Base-by-base conservation (phyloP, 2,797 vertebrate genomes). In the Rhinatrema bivittatum region DNA sequence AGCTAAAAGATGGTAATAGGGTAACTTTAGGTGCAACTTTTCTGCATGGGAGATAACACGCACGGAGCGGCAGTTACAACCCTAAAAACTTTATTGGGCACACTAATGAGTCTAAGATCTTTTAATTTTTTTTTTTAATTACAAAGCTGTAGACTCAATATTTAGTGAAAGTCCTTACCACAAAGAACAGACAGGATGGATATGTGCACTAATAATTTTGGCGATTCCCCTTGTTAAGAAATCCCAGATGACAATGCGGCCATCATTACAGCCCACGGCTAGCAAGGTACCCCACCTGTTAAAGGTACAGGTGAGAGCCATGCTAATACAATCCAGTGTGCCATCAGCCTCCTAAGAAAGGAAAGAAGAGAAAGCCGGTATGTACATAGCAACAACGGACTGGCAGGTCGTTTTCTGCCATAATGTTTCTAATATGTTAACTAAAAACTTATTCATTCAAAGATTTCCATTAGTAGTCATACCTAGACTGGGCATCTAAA, bases 231-330 rank as follows among this genome's bases (percentile, higher is more conserved):
- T 78, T 1, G 95, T 98, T 24, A 98, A 81, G 61, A 98, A 98
- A 60, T 98, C 95, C 95, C 95, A 98, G 72, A 98, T 97, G 59
- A 98, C 94, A 22, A 98, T 98, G 13, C 94, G 86, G 2, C 95
- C 94, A 9, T 98, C 95, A 4, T 98, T 97, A 71, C 93, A 98
- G 53, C 93, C 94, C 31, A 98, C 94, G 1, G 95, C 95, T 13
- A 98, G 85, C 63, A 98, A 72, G 1, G 94, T 98, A n/a, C 95
- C 95, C 94, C 95, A 97, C 36, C 94, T 90, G 62, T 98, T 98
- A 66, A 98, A 98, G 62, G 94, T 97, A 69, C 95, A 98, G 10
- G 95, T 98, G 53, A 98, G 88, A 36, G 95, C 95, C 95, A 98
- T 98, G 61, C 93, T 97, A 79, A 97, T 98, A 32, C 95, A 98